Percentiles rank a stretch among this genome's conserved stretches.
Conservation (phyloP, 2,888 invertebrate genomes). For the Dynastes hyllus region DNA sequence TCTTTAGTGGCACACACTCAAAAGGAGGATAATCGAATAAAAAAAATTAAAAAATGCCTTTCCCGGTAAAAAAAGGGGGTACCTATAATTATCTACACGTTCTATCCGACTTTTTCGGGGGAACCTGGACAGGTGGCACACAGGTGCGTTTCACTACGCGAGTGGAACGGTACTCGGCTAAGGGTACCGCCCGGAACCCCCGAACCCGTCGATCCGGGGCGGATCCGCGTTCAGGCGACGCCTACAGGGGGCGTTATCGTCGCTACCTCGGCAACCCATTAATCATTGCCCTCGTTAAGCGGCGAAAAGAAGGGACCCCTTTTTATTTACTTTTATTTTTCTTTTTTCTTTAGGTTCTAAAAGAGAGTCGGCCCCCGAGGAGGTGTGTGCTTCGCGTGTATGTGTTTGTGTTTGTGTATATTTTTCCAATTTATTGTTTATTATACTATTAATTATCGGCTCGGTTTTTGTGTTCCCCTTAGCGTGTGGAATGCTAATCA, state of each 20-base stretch:
- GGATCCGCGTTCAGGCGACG: constrained; percentile 60
- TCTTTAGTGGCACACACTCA: too few species aligned
- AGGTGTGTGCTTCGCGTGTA: neutral
- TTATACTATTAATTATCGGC: constrained; percentile 40
- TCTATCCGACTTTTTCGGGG: constrained; percentile 24
- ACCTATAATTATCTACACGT: constrained; percentile 51
- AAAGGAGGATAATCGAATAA: too few species aligned
- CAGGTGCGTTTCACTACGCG: constrained; percentile 58
- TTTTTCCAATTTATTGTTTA: constrained; percentile 42
- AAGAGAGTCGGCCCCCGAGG: neutral
- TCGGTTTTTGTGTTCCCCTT: constrained; percentile 7
- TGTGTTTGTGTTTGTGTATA: constrained; percentile 3
- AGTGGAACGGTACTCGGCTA: constrained; percentile 56
- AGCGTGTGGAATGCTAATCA: neutral
- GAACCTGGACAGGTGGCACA: constrained; percentile 55
- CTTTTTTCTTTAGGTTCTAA: neutral
- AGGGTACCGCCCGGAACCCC: constrained; percentile 58
- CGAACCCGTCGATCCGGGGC: constrained; percentile 60
- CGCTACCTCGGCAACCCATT: constrained; percentile 58
- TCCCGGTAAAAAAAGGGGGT: constrained; percentile 25
- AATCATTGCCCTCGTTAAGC: constrained; percentile 66
- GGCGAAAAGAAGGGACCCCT: constrained; percentile 34
- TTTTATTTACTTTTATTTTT: neutral
- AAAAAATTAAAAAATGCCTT: too few species aligned
- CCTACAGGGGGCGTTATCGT: constrained; percentile 55